Evolutionary conservation across 2,888 invertebrate genomes (phyloP).

Genomic region (Phytoseiulus persimilis): DNA sequence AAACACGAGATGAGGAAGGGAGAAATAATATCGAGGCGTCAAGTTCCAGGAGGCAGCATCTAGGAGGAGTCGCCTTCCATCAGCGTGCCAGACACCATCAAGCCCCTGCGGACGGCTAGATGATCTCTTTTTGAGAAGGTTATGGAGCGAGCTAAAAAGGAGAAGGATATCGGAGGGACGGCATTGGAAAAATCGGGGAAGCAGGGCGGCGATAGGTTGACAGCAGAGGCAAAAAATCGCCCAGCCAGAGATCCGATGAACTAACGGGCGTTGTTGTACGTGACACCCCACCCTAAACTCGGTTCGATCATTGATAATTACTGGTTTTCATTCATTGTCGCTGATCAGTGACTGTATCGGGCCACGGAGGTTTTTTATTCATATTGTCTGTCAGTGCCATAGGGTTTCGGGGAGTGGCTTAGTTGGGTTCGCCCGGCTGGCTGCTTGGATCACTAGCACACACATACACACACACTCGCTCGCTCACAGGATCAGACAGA

Average conservation of each 20-base stretch:
- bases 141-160: neutral
- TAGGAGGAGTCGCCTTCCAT: neutral
- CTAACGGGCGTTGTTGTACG: neutral
- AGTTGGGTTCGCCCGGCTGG: neutral
- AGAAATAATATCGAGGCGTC: neutral
- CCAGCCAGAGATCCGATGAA: neutral
- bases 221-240: neutral
- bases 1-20: neutral
- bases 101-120: neutral
- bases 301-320: constrained; percentile 5
- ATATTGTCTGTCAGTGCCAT: neutral
- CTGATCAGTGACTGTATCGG: neutral
- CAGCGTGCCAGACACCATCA: neutral
- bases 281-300: neutral
- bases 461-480: neutral
- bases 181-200: neutral
- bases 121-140: neutral
- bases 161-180: neutral
- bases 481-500: neutral
- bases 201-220: neutral
- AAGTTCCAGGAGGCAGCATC: neutral
- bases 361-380: neutral
- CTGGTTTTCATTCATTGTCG: neutral
- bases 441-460: neutral
- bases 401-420: neutral